Percentiles rank a stretch among this genome's conserved stretches.
Conservation (phyloP, 2,113 vertebrate species). For the Lagopus leucura region DNA sequence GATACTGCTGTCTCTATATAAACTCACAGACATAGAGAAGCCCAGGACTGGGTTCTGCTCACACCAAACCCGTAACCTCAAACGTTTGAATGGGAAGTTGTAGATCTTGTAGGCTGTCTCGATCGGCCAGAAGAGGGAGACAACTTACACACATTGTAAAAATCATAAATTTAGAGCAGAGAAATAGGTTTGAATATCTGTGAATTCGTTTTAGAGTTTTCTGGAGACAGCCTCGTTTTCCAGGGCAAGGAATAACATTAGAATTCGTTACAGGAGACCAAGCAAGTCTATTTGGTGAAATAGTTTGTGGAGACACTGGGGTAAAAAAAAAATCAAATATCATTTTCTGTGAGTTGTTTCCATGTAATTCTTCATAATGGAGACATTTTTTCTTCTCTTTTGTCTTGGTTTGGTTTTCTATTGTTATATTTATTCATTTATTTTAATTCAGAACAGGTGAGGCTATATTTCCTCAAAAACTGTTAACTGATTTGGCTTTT, state of each 20-base stretch:
- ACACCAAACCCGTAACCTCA: background rate
- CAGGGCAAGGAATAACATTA: background rate
- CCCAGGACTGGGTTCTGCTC: background rate
- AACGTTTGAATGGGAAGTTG: background rate
- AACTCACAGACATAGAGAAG: background rate
- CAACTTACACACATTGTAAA: background rate
- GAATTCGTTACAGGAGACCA: background rate
- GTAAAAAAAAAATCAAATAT: background rate
- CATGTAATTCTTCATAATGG: background rate
- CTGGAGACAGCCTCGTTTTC: background rate
- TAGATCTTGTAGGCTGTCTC: background rate
- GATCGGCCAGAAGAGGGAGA: conserved; percentile 24
- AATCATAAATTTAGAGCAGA: background rate
- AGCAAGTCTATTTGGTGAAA: background rate
- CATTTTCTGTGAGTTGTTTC: background rate
- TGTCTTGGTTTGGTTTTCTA: background rate
- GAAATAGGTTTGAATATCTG: background rate
- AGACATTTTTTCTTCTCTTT: background rate
- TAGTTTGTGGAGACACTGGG: background rate
- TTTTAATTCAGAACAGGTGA: background rate
- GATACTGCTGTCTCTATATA: background rate
- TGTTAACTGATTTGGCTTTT: background rate
- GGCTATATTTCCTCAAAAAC: background rate
- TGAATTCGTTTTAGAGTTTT: background rate
- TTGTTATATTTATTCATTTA: background rate